Conservation (phyloP, 2,113 vertebrate species). For the Rana temporaria region DNA sequence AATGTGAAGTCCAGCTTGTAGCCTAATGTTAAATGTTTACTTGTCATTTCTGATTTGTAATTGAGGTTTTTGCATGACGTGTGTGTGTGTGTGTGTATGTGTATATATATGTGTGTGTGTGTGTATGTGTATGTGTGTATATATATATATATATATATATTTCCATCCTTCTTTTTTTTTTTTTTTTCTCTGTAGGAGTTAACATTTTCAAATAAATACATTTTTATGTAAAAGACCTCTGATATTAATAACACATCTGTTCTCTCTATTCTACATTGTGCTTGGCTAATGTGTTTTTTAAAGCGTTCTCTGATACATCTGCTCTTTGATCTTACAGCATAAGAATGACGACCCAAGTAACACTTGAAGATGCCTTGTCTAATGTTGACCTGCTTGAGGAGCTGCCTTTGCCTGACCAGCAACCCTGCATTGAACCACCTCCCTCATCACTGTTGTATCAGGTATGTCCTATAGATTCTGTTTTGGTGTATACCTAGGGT, state of each 20-base stretch:
- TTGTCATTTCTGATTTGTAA: too few relatives aligned
- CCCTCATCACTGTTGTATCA: constrained; percentile 95
- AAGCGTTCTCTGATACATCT: background rate
- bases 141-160: too few relatives aligned
- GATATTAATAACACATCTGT: background rate
- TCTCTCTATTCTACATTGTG: background rate
- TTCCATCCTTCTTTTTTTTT: too few relatives aligned
- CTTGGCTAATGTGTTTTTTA: background rate
- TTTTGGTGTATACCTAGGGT: background rate
- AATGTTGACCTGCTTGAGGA: constrained; percentile 98
- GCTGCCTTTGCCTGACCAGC: constrained; percentile 93
- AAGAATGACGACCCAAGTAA: constrained; percentile 93
- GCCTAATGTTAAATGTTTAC: too few relatives aligned
- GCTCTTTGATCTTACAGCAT: constrained; percentile 60
- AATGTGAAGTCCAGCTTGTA: too few relatives aligned
- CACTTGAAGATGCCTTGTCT: constrained; percentile 95
- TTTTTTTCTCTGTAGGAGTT: too few relatives aligned
- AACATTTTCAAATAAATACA: too few relatives aligned
- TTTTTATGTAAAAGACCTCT: too few relatives aligned
- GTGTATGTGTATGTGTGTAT: too few relatives aligned
- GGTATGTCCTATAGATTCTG: constrained; percentile 67
- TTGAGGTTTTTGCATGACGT: too few relatives aligned
- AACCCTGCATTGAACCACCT: constrained; percentile 95
- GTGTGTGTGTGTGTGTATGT: too few relatives aligned
- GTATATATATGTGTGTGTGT: too few relatives aligned